Conservation (phyloP, 2,113 vertebrate genomes). For the Australoheros scitulus region DNA sequence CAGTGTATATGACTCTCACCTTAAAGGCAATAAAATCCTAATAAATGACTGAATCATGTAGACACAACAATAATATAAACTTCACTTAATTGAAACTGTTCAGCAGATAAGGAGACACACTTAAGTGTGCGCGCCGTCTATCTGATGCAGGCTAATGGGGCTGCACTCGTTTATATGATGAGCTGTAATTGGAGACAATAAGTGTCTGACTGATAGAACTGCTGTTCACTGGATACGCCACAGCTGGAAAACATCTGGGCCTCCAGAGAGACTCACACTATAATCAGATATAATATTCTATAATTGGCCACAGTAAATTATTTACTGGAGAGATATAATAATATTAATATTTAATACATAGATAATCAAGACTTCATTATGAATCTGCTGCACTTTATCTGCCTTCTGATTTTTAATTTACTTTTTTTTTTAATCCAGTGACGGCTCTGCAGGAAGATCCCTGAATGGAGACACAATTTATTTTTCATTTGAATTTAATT, state of each 20-base stretch:
- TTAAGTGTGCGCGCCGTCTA: not conserved
- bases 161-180: constrained; percentile 25
- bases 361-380: no score
- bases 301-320: not conserved
- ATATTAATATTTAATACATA: not conserved
- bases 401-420: not conserved
- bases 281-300: not conserved
- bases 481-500: not conserved
- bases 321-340: not conserved
- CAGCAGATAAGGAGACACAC: constrained; percentile 6
- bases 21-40: constrained; percentile 6
- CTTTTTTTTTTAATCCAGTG: not conserved
- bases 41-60: constrained; percentile 7
- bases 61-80: constrained; percentile 4
- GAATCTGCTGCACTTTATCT: not conserved
- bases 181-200: constrained; percentile 37
- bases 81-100: not conserved
- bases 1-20: not conserved
- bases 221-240: not conserved
- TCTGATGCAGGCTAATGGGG: constrained; percentile 40
- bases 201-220: constrained; percentile 23
- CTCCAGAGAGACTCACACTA: not conserved
- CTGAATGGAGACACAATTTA: no score
- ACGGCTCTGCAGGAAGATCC: no score
- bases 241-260: no score